A percentile compares a stretch with the other conserved stretches of the same genome.
phyloP scores from a whole-genome alignment of 2,888 invertebrate genomes.

The Phengaris arion region DNA sequence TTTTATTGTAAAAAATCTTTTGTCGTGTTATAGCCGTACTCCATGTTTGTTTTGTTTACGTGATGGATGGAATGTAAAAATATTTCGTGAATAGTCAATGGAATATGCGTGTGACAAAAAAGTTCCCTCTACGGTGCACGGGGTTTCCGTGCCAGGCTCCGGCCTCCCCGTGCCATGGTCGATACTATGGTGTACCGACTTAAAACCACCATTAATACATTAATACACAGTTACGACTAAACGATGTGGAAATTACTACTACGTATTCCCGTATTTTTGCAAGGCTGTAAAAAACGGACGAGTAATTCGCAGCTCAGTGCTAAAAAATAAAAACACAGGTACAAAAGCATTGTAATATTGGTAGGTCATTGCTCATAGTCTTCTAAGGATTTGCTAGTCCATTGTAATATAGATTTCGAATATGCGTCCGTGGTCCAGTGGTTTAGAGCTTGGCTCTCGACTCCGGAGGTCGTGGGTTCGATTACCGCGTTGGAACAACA shows the following conservation, averaged over 20 bases:
- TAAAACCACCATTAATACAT: constrained; percentile 1
- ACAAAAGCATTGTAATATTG: too few species aligned
- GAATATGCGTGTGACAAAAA: constrained; percentile 56
- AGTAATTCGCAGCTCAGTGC: neutral
- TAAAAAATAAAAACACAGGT: neutral
- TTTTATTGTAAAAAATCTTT: too few species aligned
- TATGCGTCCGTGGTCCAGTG: too few species aligned
- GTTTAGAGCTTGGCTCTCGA: too few species aligned
- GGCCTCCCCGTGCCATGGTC: constrained; percentile 55
- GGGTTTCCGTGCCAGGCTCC: constrained; percentile 68
- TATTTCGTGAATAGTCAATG: constrained; percentile 10
- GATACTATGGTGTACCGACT: constrained; percentile 46
- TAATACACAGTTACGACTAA: constrained; percentile 28
- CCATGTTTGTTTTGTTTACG: constrained; percentile 6
- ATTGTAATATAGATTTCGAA: too few species aligned
- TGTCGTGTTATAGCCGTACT: neutral
- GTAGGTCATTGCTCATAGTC: too few species aligned
- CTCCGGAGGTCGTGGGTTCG: too few species aligned
- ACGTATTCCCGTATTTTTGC: neutral
- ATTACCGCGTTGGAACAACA: too few species aligned
- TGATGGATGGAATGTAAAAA: neutral
- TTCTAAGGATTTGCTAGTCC: too few species aligned
- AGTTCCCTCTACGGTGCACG: constrained; percentile 55
- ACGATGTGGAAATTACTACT: neutral
- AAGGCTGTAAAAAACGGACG: neutral